Conservation (phyloP, 2,797 vertebrate species). For the Muscicapa striata region DNA sequence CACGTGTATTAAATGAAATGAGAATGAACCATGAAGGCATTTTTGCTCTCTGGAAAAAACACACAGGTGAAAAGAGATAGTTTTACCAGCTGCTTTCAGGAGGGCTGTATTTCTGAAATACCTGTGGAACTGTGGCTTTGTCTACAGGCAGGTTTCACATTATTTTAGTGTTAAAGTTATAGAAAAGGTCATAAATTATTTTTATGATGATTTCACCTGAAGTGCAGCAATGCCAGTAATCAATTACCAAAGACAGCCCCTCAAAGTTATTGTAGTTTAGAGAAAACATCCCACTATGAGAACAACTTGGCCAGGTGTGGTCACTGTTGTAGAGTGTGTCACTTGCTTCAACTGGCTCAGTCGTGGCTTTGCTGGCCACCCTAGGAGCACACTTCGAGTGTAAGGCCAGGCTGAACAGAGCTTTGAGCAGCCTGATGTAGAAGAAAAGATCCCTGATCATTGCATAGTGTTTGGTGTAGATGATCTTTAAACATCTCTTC, state of each 20-base stretch:
- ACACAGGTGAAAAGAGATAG: background rate
- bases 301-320: background rate
- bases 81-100: background rate
- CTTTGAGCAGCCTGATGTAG: background rate
- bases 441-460: background rate
- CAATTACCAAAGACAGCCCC: background rate
- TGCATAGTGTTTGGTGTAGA: background rate
- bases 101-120: background rate
- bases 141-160: background rate
- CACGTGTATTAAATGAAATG: slow-evolving; percentile 56
- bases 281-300: background rate
- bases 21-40: slow-evolving; percentile 57
- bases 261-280: background rate
- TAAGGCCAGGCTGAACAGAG: background rate
- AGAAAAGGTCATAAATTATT: background rate
- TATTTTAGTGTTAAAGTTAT: background rate
- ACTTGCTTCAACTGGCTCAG: background rate
- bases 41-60: slow-evolving; percentile 18
- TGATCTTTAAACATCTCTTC: background rate
- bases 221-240: background rate
- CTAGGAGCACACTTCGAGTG: background rate
- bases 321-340: background rate
- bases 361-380: background rate
- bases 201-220: background rate
- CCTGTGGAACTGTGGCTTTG: background rate